These are phyloP conservation scores for Dexiosoma caninum DNA, from an alignment of 2,888 invertebrate species.

Conservation along the genomic window DNA sequence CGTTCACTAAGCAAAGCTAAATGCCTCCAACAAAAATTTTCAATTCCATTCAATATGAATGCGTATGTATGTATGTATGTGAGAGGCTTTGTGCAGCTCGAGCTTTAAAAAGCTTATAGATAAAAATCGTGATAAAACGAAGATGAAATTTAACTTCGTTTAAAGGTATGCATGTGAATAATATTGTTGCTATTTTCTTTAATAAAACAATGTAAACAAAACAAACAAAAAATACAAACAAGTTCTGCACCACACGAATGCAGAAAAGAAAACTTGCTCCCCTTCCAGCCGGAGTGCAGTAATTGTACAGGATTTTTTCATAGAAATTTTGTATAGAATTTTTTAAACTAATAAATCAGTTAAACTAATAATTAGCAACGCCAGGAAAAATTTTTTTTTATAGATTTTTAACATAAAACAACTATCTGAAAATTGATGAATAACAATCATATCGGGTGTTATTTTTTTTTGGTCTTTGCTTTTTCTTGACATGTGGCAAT, in stretches of 20 bases:
- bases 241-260: constrained; percentile 38
- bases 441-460: too few species aligned
- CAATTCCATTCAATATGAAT: background rate
- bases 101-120: background rate
- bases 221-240: constrained; percentile 31
- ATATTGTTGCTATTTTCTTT: background rate
- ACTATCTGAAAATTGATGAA: too few species aligned
- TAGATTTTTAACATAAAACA: too few species aligned
- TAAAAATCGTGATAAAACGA: constrained; percentile 31
- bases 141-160: constrained; percentile 15
- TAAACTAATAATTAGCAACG: background rate
- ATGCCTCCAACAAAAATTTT: background rate
- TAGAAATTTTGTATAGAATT: background rate
- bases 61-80: background rate
- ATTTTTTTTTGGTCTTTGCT: too few species aligned
- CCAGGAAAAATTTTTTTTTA: background rate
- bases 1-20: constrained; percentile 48
- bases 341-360: background rate
- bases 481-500: too few species aligned
- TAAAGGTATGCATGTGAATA: background rate
- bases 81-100: background rate
- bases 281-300: background rate
- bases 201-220: constrained; percentile 25
- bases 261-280: background rate
- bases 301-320: constrained; percentile 6